These are phyloP conservation scores for Chamaea fasciata DNA, from an alignment of 2,113 vertebrate genomes.

Conservation along the genomic window DNA sequence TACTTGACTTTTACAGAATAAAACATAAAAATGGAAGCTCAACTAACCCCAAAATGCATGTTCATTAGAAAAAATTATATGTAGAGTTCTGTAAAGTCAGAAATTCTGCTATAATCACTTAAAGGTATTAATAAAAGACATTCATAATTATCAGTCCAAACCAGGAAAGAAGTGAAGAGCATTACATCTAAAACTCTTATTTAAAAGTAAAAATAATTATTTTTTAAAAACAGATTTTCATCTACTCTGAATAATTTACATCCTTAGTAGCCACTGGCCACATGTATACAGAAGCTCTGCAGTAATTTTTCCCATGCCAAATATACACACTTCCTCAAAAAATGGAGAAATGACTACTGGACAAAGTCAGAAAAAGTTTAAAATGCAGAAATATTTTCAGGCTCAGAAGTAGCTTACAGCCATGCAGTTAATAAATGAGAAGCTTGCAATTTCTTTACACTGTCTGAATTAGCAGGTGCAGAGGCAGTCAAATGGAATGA, in stretches of 20 bases:
- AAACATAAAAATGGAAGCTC: neutral
- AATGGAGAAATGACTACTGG: neutral
- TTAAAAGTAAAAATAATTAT: neutral
- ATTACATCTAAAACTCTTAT: neutral
- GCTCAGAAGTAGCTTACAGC: neutral
- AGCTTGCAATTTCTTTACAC: neutral
- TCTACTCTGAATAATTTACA: neutral
- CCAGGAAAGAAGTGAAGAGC: neutral
- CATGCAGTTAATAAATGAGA: slow-evolving; percentile 19
- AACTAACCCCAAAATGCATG: neutral
- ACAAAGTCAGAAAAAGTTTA: neutral
- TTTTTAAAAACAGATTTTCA: neutral
- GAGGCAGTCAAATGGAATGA: slow-evolving; percentile 40
- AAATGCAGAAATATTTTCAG: slow-evolving; percentile 42
- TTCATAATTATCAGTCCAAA: neutral
- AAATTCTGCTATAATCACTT: neutral
- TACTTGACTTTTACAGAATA: neutral
- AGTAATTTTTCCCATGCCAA: neutral
- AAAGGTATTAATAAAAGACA: neutral
- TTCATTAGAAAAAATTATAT: neutral
- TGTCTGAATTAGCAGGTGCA: slow-evolving; percentile 45
- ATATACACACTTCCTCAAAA: neutral
- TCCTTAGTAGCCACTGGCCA: neutral
- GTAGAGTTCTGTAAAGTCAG: neutral
- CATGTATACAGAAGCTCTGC: neutral